Base-by-base conservation (phyloP, 2,113 vertebrate species). In the Odocoileus virginianus region DNA sequence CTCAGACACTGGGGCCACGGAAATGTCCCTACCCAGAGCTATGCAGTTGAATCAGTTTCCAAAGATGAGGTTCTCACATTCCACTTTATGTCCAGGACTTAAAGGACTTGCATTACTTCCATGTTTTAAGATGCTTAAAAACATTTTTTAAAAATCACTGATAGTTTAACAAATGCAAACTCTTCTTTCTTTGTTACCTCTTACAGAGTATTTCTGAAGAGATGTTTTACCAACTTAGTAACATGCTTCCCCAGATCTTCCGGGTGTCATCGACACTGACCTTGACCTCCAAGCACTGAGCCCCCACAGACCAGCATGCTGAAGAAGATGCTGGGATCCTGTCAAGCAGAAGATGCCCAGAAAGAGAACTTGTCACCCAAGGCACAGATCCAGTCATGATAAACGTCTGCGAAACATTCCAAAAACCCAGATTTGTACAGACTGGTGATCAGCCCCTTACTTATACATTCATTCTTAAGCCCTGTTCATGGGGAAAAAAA, bases 211-310 rank as follows among this genome's bases (percentile, higher is more conserved):
- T 99, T 98, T 99, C 99, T 47, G 99, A 99, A 96, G 99, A 99
- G 98, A 99, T 99, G 99, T 99, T 99, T 98, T 99, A 99, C 98
- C 99, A 99, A 54, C 98, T 99, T 97, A 99, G 99, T 98, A 99
- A 99, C 98, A 99, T 99, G 99, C 99, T 99, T 96, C 99, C 99
- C 52, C 99, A 99, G 98, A 99, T 99, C 99, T 99, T 99, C 99
- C 98, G 99, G 19, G 99, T 99, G 12, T 99, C 99, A 19, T 99
- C 99, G 50, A 99, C 99, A 1, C 97, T 99, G 92, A 99, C 99
- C 88, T 98, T 99, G 96, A 99, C 99, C 15, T 99, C 99, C 86
- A 99, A 99, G 95, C 99, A 99, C 95, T 99, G 94, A 99, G 58
- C 40, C 54, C 82, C 55, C 13, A 2, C n/a, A 61, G 40, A 28